Conservation (phyloP, 2,888 invertebrate genomes). For the Habrosyne pyritoides region DNA sequence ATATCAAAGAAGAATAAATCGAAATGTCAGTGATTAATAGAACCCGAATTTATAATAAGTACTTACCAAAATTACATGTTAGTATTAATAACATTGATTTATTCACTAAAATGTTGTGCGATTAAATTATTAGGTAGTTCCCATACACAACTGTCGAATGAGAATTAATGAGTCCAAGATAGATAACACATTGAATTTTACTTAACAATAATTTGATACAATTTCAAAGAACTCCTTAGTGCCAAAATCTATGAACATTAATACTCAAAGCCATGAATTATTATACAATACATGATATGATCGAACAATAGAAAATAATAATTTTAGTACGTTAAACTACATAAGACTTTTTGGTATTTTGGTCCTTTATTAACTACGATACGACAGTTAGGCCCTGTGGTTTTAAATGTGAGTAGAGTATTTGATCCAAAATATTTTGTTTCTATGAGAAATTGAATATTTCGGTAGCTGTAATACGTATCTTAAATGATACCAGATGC, state of each 20-base stretch:
- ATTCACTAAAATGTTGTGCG: slow-evolving; percentile 61
- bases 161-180: not conserved
- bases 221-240: slow-evolving; percentile 32
- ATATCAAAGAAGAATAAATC: slow-evolving; percentile 30
- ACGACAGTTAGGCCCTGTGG: slow-evolving; percentile 67
- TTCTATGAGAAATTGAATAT: slow-evolving; percentile 42
- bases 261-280: slow-evolving; percentile 42
- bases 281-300: slow-evolving; percentile 26
- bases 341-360: slow-evolving; percentile 69
- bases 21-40: slow-evolving; percentile 15
- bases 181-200: not conserved
- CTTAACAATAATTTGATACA: slow-evolving; percentile 15
- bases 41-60: slow-evolving; percentile 65
- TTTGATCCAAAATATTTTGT: slow-evolving; percentile 36
- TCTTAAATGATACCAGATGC: slow-evolving; percentile 59
- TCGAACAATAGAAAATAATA: slow-evolving; percentile 45
- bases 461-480: slow-evolving; percentile 36
- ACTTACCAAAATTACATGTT: slow-evolving; percentile 65
- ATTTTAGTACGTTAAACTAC: slow-evolving; percentile 59
- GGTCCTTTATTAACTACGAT: slow-evolving; percentile 61
- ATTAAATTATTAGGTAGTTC: slow-evolving; percentile 29
- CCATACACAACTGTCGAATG: slow-evolving; percentile 28
- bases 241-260: slow-evolving; percentile 41
- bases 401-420: slow-evolving; percentile 39
- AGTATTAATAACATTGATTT: slow-evolving; percentile 53